Percentiles rank a stretch among this genome's conserved stretches.
These are phyloP conservation scores for Nyctalus aviator DNA, from an alignment of 2,797 vertebrate species.

Conservation along the genomic window DNA sequence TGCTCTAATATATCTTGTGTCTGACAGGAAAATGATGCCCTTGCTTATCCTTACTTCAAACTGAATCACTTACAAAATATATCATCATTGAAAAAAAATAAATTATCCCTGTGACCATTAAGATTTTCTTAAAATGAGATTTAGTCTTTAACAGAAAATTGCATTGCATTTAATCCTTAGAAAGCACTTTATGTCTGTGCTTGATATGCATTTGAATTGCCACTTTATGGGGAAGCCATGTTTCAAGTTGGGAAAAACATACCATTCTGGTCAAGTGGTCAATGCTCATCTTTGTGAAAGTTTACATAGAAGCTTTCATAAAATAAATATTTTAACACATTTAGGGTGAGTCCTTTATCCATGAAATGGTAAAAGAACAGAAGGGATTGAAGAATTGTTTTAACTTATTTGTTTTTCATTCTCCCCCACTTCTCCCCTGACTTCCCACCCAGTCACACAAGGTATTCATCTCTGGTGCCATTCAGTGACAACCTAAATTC, in stretches of 20 bases:
- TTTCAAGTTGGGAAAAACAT: slow-evolving; percentile 6
- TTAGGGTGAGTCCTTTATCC: neutral
- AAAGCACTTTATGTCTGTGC: slow-evolving; percentile 63
- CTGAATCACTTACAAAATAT: slow-evolving; percentile 44
- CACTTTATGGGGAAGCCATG: slow-evolving; percentile 10
- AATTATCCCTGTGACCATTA: slow-evolving; percentile 50
- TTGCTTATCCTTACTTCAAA: slow-evolving; percentile 64
- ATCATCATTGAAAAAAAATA: slow-evolving; percentile 67
- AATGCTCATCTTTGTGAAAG: neutral
- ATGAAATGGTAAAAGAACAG: neutral
- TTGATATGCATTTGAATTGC: slow-evolving; percentile 51
- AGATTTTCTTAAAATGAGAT: slow-evolving; percentile 59
- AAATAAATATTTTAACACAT: neutral
- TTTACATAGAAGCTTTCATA: neutral
- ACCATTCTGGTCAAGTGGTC: neutral
- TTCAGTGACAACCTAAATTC: neutral
- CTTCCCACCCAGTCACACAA: accelerated
- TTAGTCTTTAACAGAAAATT: slow-evolving; percentile 68
- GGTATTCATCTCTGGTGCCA: neutral
- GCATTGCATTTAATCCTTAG: slow-evolving; percentile 46
- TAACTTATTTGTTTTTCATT: neutral
- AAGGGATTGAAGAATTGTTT: neutral
- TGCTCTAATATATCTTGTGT: neutral
- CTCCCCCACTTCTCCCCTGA: neutral
- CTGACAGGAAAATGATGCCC: slow-evolving; percentile 36